Evolutionary conservation across 2,113 vertebrate genomes (phyloP).

Genomic region (Sialia sialis): DNA sequence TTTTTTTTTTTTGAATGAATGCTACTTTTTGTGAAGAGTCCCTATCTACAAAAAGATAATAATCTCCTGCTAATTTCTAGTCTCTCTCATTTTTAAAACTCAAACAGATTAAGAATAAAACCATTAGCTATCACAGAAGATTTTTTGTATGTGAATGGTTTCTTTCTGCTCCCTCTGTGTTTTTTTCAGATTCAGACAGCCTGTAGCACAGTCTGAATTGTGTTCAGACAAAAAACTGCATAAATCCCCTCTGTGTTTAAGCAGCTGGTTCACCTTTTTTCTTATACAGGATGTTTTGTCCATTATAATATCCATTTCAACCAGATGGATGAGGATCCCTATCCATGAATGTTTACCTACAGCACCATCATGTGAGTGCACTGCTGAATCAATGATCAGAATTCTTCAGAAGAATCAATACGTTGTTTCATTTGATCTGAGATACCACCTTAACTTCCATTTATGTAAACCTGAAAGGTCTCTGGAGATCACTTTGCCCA

Average conservation of each 20-base stretch:
- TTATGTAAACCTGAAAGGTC: conserved; percentile 11
- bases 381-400: not conserved
- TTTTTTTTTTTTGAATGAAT: not conserved
- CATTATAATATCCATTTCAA: not conserved
- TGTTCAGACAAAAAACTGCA: not conserved
- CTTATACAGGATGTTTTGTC: not conserved
- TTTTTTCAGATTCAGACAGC: not conserved
- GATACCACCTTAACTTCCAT: conserved; percentile 4
- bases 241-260: not conserved
- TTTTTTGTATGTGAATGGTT: not conserved
- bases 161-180: not conserved
- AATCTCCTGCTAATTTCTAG: not conserved
- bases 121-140: not conserved
- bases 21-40: not conserved
- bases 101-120: not conserved
- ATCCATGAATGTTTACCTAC: not conserved
- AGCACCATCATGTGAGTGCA: not conserved
- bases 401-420: conserved; percentile 31
- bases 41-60: not conserved
- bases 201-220: not conserved
- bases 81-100: not conserved
- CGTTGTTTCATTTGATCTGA: conserved; percentile 25
- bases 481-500: not conserved
- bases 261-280: not conserved
- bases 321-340: not conserved